Conservation (phyloP, 1,140 invertebrate species). For the Parasteatoda tepidariorum region DNA sequence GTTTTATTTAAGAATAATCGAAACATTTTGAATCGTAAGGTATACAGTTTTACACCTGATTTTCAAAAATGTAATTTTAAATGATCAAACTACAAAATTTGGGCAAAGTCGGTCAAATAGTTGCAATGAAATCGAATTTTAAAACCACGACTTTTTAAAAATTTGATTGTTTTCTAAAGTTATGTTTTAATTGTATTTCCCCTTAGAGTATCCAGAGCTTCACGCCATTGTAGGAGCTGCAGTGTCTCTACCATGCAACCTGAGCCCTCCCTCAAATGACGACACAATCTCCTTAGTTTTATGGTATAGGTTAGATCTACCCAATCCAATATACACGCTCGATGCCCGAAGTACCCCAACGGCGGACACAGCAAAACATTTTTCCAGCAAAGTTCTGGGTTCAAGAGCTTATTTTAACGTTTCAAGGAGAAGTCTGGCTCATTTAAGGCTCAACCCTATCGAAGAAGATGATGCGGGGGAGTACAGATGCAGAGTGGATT, state of each 20-base stretch:
- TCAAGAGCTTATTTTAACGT: constrained; percentile 61
- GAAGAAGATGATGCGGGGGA: constrained; percentile 84
- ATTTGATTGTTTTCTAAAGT: too few species aligned
- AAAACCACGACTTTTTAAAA: too few species aligned
- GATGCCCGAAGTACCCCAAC: constrained; percentile 60
- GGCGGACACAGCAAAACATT: constrained; percentile 62
- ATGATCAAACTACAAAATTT: too few species aligned
- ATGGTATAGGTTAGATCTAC: constrained; percentile 86
- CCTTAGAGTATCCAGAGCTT: constrained; percentile 51
- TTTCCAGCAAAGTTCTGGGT: constrained; percentile 52
- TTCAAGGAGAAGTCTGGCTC: constrained; percentile 71
- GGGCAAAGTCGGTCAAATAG: too few species aligned
- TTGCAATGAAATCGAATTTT: too few species aligned
- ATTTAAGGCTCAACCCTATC: constrained; percentile 82
- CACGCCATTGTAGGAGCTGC: constrained; percentile 43
- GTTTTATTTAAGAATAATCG: too few species aligned
- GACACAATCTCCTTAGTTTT: constrained; percentile 90
- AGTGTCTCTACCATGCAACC: constrained; percentile 80
- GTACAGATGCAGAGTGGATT: constrained; percentile 88
- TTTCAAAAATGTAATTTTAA: too few species aligned
- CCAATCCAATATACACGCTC: constrained; percentile 80
- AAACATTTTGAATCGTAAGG: too few species aligned
- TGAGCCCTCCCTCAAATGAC: constrained; percentile 78
- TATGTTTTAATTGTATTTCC: too few species aligned
- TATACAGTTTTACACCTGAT: too few species aligned